A percentile compares a stretch with the other conserved stretches of the same genome.
Evolutionary conservation across 2,888 invertebrate species (phyloP).

Genomic region (Epinotia brunnichana): DNA sequence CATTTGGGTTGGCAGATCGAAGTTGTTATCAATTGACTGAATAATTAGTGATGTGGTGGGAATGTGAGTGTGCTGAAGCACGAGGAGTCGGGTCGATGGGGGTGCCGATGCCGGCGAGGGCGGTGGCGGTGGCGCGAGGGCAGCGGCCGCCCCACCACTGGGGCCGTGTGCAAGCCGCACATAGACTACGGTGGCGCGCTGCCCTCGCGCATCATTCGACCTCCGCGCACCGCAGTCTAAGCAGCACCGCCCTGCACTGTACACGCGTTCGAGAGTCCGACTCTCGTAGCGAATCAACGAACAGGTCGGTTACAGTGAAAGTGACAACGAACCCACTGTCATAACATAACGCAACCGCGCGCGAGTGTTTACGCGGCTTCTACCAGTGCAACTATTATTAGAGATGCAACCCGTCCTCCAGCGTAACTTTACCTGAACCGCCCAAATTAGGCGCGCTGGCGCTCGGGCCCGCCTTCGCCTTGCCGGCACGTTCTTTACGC

Average conservation of each 20-base stretch:
- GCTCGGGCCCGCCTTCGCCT: slow-evolving; percentile 68
- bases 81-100: slow-evolving; percentile 44
- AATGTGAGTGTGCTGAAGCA: slow-evolving; percentile 32
- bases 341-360: slow-evolving; percentile 60
- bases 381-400: slow-evolving; percentile 76
- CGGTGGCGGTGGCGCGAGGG: slow-evolving; percentile 54
- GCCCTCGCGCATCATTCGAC: slow-evolving; percentile 82
- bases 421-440: slow-evolving; percentile 83
- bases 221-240: slow-evolving; percentile 82
- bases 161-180: slow-evolving; percentile 82
- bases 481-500: slow-evolving; percentile 65
- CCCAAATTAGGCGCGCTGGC: slow-evolving; percentile 84
- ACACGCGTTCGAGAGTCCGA: slow-evolving; percentile 80
- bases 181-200: slow-evolving; percentile 80
- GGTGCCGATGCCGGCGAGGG: slow-evolving; percentile 47
- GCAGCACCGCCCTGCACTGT: slow-evolving; percentile 78
- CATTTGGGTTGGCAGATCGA: slow-evolving; percentile 37
- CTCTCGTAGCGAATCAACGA: slow-evolving; percentile 83
- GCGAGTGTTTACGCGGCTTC: slow-evolving; percentile 74
- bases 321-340: slow-evolving; percentile 64
- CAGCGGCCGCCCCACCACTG: slow-evolving; percentile 71
- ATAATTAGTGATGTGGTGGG: slow-evolving; percentile 32
- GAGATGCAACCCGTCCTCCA: slow-evolving; percentile 76
- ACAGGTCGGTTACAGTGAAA: slow-evolving; percentile 81
- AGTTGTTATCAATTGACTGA: slow-evolving; percentile 40